These are phyloP conservation scores for Lutjanus argentimaculatus DNA, from an alignment of 2,797 vertebrate species.

Conservation along the genomic window DNA sequence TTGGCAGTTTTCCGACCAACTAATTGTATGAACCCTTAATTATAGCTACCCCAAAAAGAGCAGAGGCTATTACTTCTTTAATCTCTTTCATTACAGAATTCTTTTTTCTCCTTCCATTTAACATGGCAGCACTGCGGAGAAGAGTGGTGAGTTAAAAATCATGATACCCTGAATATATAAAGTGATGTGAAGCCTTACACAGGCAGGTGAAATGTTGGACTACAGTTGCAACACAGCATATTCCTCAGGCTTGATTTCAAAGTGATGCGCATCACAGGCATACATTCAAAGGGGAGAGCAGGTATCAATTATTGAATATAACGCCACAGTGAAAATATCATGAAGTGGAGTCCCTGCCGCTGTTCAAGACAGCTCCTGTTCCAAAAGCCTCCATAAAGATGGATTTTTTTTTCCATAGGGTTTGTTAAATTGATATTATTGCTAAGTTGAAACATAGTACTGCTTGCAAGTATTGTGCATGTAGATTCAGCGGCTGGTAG, in stretches of 20 bases:
- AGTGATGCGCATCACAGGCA: neutral
- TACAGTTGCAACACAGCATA: neutral
- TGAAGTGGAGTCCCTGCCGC: rapidly evolving
- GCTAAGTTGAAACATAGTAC: neutral
- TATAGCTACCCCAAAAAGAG: neutral
- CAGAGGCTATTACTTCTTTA: constrained; percentile 7
- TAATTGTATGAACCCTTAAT: neutral
- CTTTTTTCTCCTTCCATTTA: neutral
- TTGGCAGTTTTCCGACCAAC: neutral
- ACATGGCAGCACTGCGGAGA: neutral
- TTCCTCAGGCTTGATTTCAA: neutral
- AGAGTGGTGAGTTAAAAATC: neutral
- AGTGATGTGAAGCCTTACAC: neutral
- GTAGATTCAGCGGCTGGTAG: too few species aligned
- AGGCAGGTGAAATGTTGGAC: neutral
- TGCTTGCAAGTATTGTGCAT: neutral
- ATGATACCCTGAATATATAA: neutral
- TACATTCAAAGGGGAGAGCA: neutral
- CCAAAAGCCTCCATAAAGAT: neutral
- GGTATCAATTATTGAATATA: constrained; percentile 8
- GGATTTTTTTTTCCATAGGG: neutral
- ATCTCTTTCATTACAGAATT: neutral
- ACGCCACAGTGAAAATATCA: neutral
- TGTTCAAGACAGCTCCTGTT: neutral
- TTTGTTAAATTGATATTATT: neutral